phyloP scores from a whole-genome alignment of 2,888 invertebrate species.

The Emmelina monodactyla region DNA sequence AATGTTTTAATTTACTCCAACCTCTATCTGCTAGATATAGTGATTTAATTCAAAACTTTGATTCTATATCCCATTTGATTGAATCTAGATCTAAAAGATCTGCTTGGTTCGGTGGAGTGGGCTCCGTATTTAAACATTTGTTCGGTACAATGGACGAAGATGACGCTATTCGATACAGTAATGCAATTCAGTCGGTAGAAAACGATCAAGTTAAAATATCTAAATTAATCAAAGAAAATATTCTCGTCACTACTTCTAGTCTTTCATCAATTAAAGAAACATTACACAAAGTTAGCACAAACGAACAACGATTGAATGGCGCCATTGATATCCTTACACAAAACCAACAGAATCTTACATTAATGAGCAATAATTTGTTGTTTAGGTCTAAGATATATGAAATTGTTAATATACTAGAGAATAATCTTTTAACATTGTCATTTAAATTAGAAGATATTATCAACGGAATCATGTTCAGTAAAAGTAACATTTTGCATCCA shows the following conservation, averaged over 20 bases:
- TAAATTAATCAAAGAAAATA: neutral
- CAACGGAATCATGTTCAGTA: constrained; percentile 4
- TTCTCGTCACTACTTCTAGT: neutral
- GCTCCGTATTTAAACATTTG: constrained; percentile 14
- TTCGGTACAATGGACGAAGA: constrained; percentile 4
- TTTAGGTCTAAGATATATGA: constrained; percentile 4
- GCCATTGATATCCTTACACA: neutral
- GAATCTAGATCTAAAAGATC: constrained; percentile 10
- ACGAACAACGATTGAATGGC: neutral
- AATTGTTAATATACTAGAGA: constrained; percentile 9
- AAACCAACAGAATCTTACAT: neutral
- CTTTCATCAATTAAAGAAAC: neutral
- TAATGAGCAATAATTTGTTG: neutral
- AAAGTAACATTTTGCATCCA: constrained; percentile 9
- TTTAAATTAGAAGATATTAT: constrained; percentile 11
- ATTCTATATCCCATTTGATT: neutral
- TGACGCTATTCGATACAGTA: constrained; percentile 1
- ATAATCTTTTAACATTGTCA: constrained; percentile 9
- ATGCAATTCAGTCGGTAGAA: neutral
- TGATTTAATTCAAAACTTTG: neutral
- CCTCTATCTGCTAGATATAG: neutral
- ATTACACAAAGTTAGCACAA: neutral
- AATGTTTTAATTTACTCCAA: constrained; percentile 2
- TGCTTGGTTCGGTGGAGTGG: constrained; percentile 17
- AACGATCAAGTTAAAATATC: neutral